phyloP scores from a whole-genome alignment of 2,113 vertebrate species.

The Phaetusa simplex region DNA sequence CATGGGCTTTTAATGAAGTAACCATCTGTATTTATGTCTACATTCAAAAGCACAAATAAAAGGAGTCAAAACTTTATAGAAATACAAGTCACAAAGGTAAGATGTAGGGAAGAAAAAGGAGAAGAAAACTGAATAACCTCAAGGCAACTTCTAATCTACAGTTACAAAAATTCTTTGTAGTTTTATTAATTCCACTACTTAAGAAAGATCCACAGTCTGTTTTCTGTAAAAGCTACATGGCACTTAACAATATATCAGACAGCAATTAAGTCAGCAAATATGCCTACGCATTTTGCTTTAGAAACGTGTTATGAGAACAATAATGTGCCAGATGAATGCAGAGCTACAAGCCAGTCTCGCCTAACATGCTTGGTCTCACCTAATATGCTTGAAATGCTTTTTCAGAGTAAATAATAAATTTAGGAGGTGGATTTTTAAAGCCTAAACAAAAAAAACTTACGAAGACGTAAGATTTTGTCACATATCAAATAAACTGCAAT shows the following conservation, averaged over 20 bases:
- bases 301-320: background rate
- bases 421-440: background rate
- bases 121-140: background rate
- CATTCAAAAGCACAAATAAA: background rate
- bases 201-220: background rate
- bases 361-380: background rate
- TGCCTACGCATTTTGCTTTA: background rate
- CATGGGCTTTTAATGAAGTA: background rate
- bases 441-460: background rate
- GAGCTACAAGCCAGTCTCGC: background rate
- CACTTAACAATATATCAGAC: background rate
- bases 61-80: background rate
- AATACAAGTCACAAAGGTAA: background rate
- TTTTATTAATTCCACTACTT: slow-evolving; percentile 29
- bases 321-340: background rate
- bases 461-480: background rate
- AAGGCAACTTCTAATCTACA: background rate
- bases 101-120: background rate
- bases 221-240: slow-evolving; percentile 18
- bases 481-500: background rate
- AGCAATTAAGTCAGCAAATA: slow-evolving; percentile 2
- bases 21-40: background rate
- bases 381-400: background rate
- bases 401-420: background rate
- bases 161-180: slow-evolving; percentile 3